Conservation (phyloP, 2,888 invertebrate genomes). For the Agrotis ipsilon region DNA sequence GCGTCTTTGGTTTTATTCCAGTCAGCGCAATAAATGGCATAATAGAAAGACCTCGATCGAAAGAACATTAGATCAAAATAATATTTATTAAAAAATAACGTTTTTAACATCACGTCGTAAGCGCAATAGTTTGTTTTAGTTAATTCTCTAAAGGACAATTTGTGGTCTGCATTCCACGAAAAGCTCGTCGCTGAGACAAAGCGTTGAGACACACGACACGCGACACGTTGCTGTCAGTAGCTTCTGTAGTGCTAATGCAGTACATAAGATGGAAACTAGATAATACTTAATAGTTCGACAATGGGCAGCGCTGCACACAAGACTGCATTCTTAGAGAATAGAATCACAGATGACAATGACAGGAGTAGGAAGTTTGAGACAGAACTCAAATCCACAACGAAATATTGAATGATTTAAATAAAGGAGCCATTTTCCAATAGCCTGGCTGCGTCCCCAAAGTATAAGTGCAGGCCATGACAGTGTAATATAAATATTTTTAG, state of each 20-base stretch:
- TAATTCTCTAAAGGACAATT: neutral
- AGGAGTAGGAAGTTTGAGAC: neutral
- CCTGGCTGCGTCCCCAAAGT: neutral
- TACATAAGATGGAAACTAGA: no score
- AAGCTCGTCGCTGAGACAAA: no score
- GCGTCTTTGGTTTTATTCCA: neutral
- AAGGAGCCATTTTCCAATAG: no score
- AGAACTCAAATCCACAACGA: neutral
- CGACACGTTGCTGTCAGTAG: no score
- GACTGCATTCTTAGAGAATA: no score
- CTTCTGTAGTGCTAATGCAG: neutral
- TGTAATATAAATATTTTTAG: conserved; percentile 21
- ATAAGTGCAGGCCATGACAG: neutral
- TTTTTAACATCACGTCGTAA: neutral
- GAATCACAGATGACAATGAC: neutral
- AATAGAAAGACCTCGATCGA: neutral
- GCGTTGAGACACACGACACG: no score
- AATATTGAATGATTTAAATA: neutral
- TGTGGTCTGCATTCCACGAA: no score
- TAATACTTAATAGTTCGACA: no score
- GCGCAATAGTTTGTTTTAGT: neutral
- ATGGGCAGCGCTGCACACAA: no score
- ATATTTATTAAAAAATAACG: no score
- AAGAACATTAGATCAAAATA: neutral
- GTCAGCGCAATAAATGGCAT: neutral